Evolutionary conservation across 1,140 invertebrate species (phyloP).

Genomic region (Hylaeus volcanicus): DNA sequence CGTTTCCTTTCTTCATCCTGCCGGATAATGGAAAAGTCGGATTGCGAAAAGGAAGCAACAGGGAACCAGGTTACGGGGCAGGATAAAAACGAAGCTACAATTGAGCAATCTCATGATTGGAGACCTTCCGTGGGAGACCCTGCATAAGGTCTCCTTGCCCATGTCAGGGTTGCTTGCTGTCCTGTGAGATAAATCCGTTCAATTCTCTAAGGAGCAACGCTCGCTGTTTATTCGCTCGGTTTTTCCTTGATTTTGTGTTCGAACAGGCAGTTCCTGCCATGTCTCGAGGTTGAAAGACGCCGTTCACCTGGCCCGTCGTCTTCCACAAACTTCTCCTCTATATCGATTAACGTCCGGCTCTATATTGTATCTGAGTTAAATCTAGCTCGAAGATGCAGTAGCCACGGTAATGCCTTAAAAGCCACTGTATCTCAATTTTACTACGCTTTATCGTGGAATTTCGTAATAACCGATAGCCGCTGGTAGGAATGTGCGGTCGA

Average conservation of each 20-base stretch:
- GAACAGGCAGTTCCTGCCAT: not conserved
- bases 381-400: slow-evolving; percentile 16
- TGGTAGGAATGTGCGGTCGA: slow-evolving; percentile 2
- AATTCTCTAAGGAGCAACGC: slow-evolving; percentile 53
- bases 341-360: slow-evolving; percentile 21
- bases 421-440: slow-evolving; percentile 18
- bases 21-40: slow-evolving; percentile 56
- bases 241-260: slow-evolving; percentile 55
- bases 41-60: slow-evolving; percentile 25
- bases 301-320: not conserved
- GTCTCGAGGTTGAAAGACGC: not conserved
- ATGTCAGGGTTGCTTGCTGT: slow-evolving; percentile 59
- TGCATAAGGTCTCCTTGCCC: slow-evolving; percentile 65
- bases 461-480: slow-evolving; percentile 38
- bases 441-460: slow-evolving; percentile 34
- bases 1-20: slow-evolving; percentile 32
- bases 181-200: slow-evolving; percentile 58
- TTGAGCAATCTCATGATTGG: slow-evolving; percentile 78
- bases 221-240: slow-evolving; percentile 66
- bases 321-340: not conserved
- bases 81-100: slow-evolving; percentile 66
- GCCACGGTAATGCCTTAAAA: slow-evolving; percentile 4
- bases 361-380: slow-evolving; percentile 12
- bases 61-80: not conserved
- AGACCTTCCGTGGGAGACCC: slow-evolving; percentile 60